Conservation (phyloP, 2,113 vertebrate species). For the Tinamus guttatus region DNA sequence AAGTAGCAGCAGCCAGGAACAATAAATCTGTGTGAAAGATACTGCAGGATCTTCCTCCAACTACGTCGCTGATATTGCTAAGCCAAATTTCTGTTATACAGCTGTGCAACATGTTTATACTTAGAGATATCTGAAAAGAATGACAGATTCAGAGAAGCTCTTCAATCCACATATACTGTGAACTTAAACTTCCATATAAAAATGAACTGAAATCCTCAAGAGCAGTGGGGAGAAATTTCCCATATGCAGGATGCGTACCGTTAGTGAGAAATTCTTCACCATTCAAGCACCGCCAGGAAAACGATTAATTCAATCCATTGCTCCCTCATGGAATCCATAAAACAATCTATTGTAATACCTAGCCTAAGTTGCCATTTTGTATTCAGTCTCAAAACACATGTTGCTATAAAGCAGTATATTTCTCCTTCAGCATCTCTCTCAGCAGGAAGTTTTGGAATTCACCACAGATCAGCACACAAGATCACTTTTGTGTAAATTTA, state of each 20-base stretch:
- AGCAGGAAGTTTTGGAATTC: background rate
- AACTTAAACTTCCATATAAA: background rate
- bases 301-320: background rate
- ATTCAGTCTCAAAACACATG: fast-evolving
- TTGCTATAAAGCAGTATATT: background rate
- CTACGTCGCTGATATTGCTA: background rate
- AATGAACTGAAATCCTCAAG: background rate
- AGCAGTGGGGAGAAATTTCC: background rate
- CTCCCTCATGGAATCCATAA: background rate
- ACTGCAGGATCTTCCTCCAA: background rate
- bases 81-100: background rate
- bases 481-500: background rate
- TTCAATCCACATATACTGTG: background rate
- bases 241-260: fast-evolving
- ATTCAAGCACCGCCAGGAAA: background rate
- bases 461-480: background rate
- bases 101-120: background rate
- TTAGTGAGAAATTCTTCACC: background rate
- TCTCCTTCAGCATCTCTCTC: background rate
- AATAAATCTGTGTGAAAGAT: background rate
- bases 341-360: background rate
- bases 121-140: background rate
- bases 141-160: background rate
- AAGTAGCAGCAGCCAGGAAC: background rate
- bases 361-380: background rate